phyloP scores from a whole-genome alignment of 2,888 invertebrate species.

The Thyatira batis region DNA sequence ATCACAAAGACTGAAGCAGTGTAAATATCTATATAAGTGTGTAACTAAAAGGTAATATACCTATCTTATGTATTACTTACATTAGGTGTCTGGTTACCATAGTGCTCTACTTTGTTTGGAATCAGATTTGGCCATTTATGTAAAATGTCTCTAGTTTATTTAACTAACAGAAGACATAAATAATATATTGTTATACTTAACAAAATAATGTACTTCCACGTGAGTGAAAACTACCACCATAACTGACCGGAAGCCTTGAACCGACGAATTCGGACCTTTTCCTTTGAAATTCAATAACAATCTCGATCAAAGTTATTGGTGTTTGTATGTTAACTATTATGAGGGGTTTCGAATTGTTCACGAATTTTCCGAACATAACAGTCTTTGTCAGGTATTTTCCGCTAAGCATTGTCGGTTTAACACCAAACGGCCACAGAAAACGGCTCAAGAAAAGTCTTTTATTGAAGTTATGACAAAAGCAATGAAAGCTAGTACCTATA shows the following conservation, averaged over 20 bases:
- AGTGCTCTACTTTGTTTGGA: not conserved
- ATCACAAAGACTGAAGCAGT: too few species aligned
- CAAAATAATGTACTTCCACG: not conserved
- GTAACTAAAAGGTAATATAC: too few species aligned
- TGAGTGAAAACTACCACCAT: not conserved
- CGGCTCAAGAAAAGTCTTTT: not conserved
- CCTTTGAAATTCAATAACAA: constrained; percentile 42
- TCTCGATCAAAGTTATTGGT: constrained; percentile 43
- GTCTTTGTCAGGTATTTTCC: constrained; percentile 26
- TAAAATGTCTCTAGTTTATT: not conserved
- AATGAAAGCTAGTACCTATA: too few species aligned
- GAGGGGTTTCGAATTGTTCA: constrained; percentile 48
- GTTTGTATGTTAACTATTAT: constrained; percentile 37
- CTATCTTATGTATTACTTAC: too few species aligned
- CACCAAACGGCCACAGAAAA: constrained; percentile 5
- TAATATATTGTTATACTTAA: not conserved
- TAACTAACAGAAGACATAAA: not conserved
- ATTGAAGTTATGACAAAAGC: too few species aligned
- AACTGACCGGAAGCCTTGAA: constrained; percentile 19
- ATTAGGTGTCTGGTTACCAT: too few species aligned
- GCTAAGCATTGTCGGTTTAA: constrained; percentile 15
- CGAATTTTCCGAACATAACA: constrained; percentile 29
- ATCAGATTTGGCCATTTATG: not conserved
- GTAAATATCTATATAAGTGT: not conserved
- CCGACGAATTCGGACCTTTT: constrained; percentile 24